These are phyloP conservation scores for Polypedilum pembai DNA, from an alignment of 1,140 invertebrate genomes.

Conservation along the genomic window DNA sequence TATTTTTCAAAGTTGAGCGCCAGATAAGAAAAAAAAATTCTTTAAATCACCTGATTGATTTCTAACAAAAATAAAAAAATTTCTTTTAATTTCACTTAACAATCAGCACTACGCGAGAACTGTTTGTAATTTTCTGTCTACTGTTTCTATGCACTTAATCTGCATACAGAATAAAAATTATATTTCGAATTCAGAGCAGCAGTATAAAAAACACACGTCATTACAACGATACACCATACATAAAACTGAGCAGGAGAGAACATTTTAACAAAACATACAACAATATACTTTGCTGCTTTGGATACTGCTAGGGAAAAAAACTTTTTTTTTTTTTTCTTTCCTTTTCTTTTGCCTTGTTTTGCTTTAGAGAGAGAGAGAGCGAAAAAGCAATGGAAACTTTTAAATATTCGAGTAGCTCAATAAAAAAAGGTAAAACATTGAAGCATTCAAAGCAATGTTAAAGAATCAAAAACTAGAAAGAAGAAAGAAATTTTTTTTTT, in stretches of 20 bases:
- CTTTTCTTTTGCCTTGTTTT: background rate
- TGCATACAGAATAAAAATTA: background rate
- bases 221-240: constrained; percentile 27
- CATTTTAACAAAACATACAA: constrained; percentile 28
- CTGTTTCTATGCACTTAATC: background rate
- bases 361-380: background rate
- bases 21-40: too few relatives aligned
- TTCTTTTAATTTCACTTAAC: too few relatives aligned
- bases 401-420: too few relatives aligned
- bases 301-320: background rate
- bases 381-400: background rate
- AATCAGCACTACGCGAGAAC: too few relatives aligned
- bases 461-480: background rate
- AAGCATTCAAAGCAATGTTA: background rate
- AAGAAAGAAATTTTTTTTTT: background rate
- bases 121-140: too few relatives aligned
- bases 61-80: too few relatives aligned
- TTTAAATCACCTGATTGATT: too few relatives aligned
- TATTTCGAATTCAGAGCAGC: background rate
- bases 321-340: background rate
- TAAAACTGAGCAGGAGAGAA: constrained; percentile 25
- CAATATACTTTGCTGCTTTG: constrained; percentile 21
- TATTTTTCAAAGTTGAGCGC: too few relatives aligned
- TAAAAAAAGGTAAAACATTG: background rate
- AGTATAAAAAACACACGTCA: constrained; percentile 28